Conservation (phyloP, 2,888 invertebrate genomes). For the Pseudoips prasinana region DNA sequence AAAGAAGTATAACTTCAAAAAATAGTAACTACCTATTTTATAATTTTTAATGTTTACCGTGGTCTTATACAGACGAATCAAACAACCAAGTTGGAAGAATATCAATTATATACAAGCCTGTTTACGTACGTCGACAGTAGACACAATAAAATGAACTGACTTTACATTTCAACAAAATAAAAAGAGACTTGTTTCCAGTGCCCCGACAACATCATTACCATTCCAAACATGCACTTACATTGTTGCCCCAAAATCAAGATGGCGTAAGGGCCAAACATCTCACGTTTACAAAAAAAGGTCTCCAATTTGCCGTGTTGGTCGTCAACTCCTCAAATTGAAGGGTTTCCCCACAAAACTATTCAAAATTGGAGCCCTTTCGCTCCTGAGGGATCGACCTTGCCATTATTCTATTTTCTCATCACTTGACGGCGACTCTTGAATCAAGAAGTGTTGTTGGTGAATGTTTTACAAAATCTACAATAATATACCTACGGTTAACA, state of each 20-base stretch:
- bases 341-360: constrained; percentile 42
- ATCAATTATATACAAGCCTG: no score
- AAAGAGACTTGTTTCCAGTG: no score
- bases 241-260: background rate
- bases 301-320: constrained; percentile 29
- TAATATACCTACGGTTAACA: no score
- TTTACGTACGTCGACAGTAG: no score
- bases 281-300: constrained; percentile 32
- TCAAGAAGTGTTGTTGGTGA: constrained; percentile 16
- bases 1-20: no score
- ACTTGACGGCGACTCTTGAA: constrained; percentile 27
- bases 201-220: background rate
- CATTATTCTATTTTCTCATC: constrained; percentile 45
- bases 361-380: constrained; percentile 31
- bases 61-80: no score
- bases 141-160: no score
- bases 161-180: no score
- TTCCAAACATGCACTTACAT: constrained; percentile 1
- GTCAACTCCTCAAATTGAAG: constrained; percentile 13
- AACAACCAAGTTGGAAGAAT: no score
- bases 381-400: constrained; percentile 17
- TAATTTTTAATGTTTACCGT: no score
- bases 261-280: background rate
- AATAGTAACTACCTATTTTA: no score
- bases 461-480: no score